These are phyloP conservation scores for Silurus lanzhouensis DNA, from an alignment of 2,797 vertebrate genomes.

Conservation along the genomic window DNA sequence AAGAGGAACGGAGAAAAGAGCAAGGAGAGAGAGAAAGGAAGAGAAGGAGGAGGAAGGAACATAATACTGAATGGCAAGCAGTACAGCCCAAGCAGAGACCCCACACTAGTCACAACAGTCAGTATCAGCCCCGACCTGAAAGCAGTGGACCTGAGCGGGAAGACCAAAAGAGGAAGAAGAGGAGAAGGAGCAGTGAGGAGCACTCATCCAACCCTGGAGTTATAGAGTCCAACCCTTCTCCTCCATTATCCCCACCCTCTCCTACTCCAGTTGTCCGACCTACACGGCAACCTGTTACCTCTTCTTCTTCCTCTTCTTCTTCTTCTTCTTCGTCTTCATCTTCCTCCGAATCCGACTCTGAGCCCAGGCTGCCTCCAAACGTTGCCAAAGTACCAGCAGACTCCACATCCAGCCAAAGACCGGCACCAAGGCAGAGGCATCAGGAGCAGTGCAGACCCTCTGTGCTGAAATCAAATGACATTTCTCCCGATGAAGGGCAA, in stretches of 20 bases:
- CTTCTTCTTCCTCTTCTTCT: conserved; percentile 52
- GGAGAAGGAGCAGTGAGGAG: conserved; percentile 41
- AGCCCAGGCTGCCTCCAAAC: conserved; percentile 65
- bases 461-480: conserved; percentile 63
- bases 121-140: conserved; percentile 43
- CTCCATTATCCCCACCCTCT: conserved; percentile 54
- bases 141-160: conserved; percentile 33
- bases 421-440: conserved; percentile 65
- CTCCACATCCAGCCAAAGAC: conserved; percentile 74
- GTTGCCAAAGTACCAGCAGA: conserved; percentile 76
- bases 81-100: conserved; percentile 59
- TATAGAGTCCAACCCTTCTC: conserved; percentile 51
- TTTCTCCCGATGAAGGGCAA: conserved; percentile 74
- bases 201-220: conserved; percentile 37
- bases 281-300: conserved; percentile 26
- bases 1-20: conserved; percentile 37
- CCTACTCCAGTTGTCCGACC: conserved; percentile 44
- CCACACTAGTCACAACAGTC: conserved; percentile 54
- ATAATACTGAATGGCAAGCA: conserved; percentile 51
- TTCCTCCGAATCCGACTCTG: conserved; percentile 57
- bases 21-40: conserved; percentile 44
- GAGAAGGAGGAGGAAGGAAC: conserved; percentile 48
- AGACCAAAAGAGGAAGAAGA: conserved; percentile 47
- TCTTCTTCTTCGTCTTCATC: conserved; percentile 51
- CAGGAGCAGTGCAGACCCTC: conserved; percentile 63